Conservation (phyloP, 2,888 invertebrate species). For the Pyrochroa serraticornis region DNA sequence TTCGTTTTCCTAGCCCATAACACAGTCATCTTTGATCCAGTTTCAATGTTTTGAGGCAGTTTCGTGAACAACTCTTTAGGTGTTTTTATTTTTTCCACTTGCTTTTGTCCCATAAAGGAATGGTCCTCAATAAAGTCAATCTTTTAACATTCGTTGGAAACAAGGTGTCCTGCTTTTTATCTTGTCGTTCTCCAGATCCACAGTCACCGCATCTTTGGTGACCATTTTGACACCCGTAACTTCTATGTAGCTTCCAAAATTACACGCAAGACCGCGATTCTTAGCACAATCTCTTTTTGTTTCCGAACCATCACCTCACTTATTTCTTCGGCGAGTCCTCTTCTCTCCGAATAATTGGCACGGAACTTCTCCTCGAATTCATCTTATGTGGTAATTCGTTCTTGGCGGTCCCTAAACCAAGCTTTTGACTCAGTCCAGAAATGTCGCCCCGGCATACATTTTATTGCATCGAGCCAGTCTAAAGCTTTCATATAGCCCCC, state of each 20-base stretch:
- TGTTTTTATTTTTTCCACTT: slow-evolving; percentile 6
- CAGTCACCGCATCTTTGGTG: slow-evolving; percentile 1
- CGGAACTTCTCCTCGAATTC: no score
- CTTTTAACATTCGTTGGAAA: slow-evolving; percentile 4
- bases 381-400: no score
- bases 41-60: no score
- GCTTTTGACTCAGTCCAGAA: no score
- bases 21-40: background rate
- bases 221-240: slow-evolving; percentile 2
- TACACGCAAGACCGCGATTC: background rate
- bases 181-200: slow-evolving; percentile 6
- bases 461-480: no score
- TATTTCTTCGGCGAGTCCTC: no score
- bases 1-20: background rate
- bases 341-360: no score
- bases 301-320: no score
- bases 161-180: slow-evolving; percentile 4
- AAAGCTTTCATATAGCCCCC: no score
- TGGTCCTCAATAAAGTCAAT: slow-evolving; percentile 11
- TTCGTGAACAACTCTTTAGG: background rate
- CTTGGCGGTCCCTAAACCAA: no score
- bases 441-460: no score
- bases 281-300: background rate
- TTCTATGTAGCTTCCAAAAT: background rate
- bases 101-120: slow-evolving; percentile 7